Base-by-base conservation (phyloP, 92 coral and sea anemone genomes). In the Palythoa caribaeorum region DNA sequence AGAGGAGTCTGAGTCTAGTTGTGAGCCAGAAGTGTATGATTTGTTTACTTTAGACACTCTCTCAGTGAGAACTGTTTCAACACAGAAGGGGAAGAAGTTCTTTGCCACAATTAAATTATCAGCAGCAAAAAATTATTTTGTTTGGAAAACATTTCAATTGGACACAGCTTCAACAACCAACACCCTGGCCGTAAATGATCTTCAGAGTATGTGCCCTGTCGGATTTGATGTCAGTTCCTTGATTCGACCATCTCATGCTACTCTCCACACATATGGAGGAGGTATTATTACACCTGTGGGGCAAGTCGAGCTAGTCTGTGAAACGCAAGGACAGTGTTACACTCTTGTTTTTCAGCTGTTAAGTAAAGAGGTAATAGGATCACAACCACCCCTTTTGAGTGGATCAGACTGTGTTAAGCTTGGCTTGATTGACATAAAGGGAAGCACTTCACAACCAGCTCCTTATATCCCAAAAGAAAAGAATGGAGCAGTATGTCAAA, bases 1-100 rank as follows among this genome's bases (percentile, higher is more conserved):
- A 63, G 83, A 52, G 76, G 72, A 86, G 9, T 74, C 89, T 0
- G 71, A 55, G 20, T 86, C 81, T 52, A 80, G 35, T 86, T 70
- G 53, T 86, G 60, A 75, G 21, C 47, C 66, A 39, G 78, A 83
- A 69, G 57, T 39, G 38, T 70, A 83, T 83, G 77, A 77, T 76
- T 74, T 86, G 83, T 75, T 86, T 76, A 76, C 89, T 60, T 28
- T 86, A 63, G 83, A 76, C 84, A 63, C 74, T 76, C 89, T 74
- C 89, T 38, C 84, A 15, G 89, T 86, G 89, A 86, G 84, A 60
- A 16, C 76, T 60, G 84, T 76, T 10, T 76, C 89, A 9, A 76
- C 69, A 66, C 38, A 69, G 78, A 83, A 83, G 47, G 76, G 89
- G 84, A 55, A 76, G 40, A 75, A 86, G 83, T 75, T 86, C 51